phyloP scores from a whole-genome alignment of 2,888 invertebrate species.

The Choreutis nemorana region DNA sequence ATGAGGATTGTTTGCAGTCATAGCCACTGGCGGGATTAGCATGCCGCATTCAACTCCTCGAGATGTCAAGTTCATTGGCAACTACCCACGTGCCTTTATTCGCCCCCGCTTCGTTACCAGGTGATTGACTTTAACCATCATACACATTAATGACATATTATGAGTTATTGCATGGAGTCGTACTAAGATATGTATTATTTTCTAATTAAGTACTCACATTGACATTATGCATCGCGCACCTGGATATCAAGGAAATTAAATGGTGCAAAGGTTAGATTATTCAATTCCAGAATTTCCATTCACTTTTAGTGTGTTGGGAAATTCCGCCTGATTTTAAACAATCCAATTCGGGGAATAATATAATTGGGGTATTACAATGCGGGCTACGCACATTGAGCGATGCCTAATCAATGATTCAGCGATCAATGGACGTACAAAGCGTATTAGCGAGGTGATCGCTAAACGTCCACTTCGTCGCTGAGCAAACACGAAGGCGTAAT shows the following conservation, averaged over 20 bases:
- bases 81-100: slow-evolving; percentile 49
- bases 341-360: no score
- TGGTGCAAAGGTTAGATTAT: no score
- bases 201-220: neutral
- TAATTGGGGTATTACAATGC: no score
- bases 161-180: no score
- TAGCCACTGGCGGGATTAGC: slow-evolving; percentile 27
- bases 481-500: slow-evolving; percentile 55
- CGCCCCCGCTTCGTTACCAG: slow-evolving; percentile 30
- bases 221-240: neutral
- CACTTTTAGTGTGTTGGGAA: no score
- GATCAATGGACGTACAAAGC: slow-evolving; percentile 44
- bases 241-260: no score
- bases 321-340: no score
- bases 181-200: no score
- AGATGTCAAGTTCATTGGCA: slow-evolving; percentile 54
- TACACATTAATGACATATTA: no score
- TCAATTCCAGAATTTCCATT: no score
- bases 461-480: slow-evolving; percentile 49
- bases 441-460: slow-evolving; percentile 47
- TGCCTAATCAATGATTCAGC: slow-evolving; percentile 45
- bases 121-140: slow-evolving; percentile 36
- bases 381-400: no score
- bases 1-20: slow-evolving; percentile 6
- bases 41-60: slow-evolving; percentile 22